These are phyloP conservation scores for Alcedo quadribrachys DNA, from an alignment of 2,797 vertebrate genomes.

Conservation along the genomic window DNA sequence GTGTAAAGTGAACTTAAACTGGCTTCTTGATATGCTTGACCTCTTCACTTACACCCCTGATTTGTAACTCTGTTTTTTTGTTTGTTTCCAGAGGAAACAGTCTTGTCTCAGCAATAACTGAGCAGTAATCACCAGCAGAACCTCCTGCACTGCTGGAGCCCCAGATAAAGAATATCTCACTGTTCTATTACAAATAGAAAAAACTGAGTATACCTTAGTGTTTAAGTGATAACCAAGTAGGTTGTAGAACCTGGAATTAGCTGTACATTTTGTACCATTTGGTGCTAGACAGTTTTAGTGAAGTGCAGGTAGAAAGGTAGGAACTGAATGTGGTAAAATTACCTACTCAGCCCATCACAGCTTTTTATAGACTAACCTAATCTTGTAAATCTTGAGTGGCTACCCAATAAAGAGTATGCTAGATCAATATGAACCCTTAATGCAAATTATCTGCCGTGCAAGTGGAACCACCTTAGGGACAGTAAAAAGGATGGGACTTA, in stretches of 20 bases:
- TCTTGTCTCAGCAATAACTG: neutral
- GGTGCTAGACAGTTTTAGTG: neutral
- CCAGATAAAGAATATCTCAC: neutral
- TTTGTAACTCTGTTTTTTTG: neutral
- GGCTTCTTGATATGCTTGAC: neutral
- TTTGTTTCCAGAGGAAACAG: neutral
- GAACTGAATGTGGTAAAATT: neutral
- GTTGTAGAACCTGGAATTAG: neutral
- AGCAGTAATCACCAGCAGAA: neutral
- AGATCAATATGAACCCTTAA: neutral
- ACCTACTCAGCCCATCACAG: neutral
- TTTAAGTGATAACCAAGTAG: neutral
- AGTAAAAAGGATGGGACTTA: neutral
- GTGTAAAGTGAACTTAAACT: neutral
- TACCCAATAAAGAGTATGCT: neutral
- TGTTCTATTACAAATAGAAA: neutral
- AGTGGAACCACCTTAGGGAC: neutral
- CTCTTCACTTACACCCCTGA: neutral
- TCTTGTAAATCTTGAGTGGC: neutral
- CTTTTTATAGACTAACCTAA: neutral
- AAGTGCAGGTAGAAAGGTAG: neutral
- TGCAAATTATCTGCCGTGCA: neutral
- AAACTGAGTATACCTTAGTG: neutral
- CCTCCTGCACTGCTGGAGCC: neutral
- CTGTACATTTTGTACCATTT: neutral